Base-by-base conservation (phyloP, 2,113 vertebrate genomes). In the Rostratula benghalensis region DNA sequence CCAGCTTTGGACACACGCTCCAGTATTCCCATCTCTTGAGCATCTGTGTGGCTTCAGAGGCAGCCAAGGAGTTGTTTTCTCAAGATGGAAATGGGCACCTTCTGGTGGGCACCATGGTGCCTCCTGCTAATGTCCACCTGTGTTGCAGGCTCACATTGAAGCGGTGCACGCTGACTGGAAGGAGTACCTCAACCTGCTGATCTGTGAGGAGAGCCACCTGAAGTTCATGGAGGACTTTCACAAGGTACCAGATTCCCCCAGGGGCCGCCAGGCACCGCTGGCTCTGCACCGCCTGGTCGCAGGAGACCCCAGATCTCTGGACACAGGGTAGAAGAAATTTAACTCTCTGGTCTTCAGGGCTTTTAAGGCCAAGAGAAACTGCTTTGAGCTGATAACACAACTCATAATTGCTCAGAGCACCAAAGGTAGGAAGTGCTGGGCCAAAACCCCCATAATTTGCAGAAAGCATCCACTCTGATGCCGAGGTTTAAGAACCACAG, bases 141-240 rank as follows among this genome's bases (percentile, higher is more conserved):
- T 51, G 14, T 41, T 64, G 53, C 95, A 99, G 99, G 99, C 99
- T 48, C 99, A 99, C 87, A 99, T 98, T 57, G 99, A 99, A 84
- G 99, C 99, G 0, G 99, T 99, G 41, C 99, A 99, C 0, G 99
- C 99, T 0, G 99, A 99, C 97, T 99, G 99, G 99, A 99, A 99
- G 97, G 99, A 99, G 54, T 99, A 99, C 91, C 98, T 99, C 89
- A 99, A 99, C 98, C 98, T 99, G 94, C 98, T 99, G 46, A 99
- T 99, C 97, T 99, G 99, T 2, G 99, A 99, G 96, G 99, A 99
- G 93, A 99, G 98, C 96, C 99, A 99, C 93, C 98, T 99, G 27
- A 99, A 99, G 96, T 98, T 98, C 97, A 99, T 99, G 99, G 98
- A 99, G 12, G 99, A 99, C 77, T 99, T 99, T 95, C 99, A 99